Evolutionary conservation across 1,140 invertebrate species (phyloP).

Genomic region (Colletes latitarsis): DNA sequence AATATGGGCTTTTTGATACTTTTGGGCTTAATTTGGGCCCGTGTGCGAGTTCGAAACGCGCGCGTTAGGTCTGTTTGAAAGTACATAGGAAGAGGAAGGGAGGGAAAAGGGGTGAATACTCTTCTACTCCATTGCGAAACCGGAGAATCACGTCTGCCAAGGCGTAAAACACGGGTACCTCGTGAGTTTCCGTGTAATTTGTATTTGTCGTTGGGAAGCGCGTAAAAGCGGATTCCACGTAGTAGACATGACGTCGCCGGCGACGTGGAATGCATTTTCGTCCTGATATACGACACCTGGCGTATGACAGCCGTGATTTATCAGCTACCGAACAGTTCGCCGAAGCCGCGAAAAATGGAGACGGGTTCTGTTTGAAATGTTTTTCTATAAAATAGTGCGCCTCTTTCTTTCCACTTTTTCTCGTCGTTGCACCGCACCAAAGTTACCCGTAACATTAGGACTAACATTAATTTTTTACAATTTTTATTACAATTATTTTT

Average conservation of each 20-base stretch:
- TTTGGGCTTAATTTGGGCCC: neutral
- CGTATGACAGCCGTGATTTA: conserved; percentile 67
- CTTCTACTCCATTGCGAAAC: conserved; percentile 64
- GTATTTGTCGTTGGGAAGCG: conserved; percentile 59
- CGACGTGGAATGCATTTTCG: conserved; percentile 60
- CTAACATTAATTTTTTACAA: too few relatives aligned
- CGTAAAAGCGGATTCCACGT: conserved; percentile 62
- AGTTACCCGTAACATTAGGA: too few relatives aligned
- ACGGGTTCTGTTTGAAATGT: conserved; percentile 28
- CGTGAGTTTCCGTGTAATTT: conserved; percentile 63
- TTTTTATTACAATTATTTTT: too few relatives aligned
- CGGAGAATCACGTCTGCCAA: conserved; percentile 65
- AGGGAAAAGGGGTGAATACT: neutral
- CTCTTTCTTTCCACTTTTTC: neutral
- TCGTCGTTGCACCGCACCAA: too few relatives aligned
- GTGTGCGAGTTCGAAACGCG: too few relatives aligned
- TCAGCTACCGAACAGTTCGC: conserved; percentile 61
- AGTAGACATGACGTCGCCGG: conserved; percentile 53
- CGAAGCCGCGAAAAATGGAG: conserved; percentile 40
- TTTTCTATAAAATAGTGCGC: conserved; percentile 9
- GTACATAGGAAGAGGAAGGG: neutral
- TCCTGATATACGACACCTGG: conserved; percentile 65
- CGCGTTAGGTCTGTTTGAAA: conserved; percentile 12
- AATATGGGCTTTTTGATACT: too few relatives aligned
- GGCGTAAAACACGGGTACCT: conserved; percentile 63